phyloP scores from a whole-genome alignment of 2,888 invertebrate genomes.

The Eristalis intricaria region DNA sequence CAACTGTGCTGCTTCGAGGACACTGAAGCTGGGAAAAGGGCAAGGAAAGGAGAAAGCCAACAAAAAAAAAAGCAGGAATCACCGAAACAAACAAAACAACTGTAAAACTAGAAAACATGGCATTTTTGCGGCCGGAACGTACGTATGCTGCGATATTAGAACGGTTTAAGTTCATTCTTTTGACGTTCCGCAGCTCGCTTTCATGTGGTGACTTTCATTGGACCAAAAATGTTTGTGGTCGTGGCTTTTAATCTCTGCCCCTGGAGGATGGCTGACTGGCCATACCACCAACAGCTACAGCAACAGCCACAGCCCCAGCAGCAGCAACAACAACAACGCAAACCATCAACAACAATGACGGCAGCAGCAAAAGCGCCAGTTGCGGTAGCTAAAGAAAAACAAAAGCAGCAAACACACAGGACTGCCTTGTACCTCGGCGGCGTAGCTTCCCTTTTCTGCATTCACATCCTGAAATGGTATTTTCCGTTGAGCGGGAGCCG shows the following conservation, averaged over 20 bases:
- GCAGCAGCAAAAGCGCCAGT: conserved; percentile 26
- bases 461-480: conserved; percentile 64
- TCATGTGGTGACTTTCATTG: conserved; percentile 74
- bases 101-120: conserved; percentile 69
- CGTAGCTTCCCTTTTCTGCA: conserved; percentile 45
- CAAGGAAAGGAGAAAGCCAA: conserved; percentile 1
- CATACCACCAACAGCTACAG: conserved; percentile 15
- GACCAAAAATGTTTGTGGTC: conserved; percentile 75
- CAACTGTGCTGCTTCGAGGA: background rate
- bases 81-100: conserved; percentile 33
- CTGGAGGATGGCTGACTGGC: conserved; percentile 43
- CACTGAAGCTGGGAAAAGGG: conserved; percentile 14
- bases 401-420: conserved; percentile 14
- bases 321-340: background rate
- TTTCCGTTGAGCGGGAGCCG: conserved; percentile 31
- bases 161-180: conserved; percentile 64
- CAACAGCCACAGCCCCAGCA: background rate
- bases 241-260: conserved; percentile 74
- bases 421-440: conserved; percentile 31
- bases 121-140: conserved; percentile 63
- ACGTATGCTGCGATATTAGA: conserved; percentile 64
- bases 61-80: conserved; percentile 28
- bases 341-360: background rate
- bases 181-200: conserved; percentile 69
- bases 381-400: conserved; percentile 38